Conservation (phyloP, 2,797 vertebrate species). For the Serranus cabrilla region DNA sequence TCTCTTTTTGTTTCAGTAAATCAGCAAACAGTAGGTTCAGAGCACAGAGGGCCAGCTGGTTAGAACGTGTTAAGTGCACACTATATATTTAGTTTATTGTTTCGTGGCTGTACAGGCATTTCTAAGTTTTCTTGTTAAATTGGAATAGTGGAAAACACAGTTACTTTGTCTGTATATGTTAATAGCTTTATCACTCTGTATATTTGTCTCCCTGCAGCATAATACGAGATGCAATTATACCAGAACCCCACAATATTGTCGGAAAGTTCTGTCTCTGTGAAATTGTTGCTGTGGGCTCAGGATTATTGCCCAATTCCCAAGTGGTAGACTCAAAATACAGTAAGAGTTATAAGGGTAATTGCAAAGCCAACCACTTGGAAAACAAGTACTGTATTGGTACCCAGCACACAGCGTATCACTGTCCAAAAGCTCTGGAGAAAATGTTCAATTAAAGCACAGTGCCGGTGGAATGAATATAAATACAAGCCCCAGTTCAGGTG, state of each 20-base stretch:
- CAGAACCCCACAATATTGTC: conserved; percentile 62
- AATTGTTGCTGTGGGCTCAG: conserved; percentile 73
- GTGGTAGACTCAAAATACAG: conserved; percentile 75
- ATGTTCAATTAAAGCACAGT: conserved; percentile 71
- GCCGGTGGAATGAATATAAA: conserved; percentile 56
- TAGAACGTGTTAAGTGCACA: background rate
- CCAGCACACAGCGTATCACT: conserved; percentile 54
- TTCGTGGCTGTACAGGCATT: background rate
- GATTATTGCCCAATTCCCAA: conserved; percentile 78
- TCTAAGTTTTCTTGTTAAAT: conserved; percentile 27
- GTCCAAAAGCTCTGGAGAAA: conserved; percentile 66
- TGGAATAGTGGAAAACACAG: conserved; percentile 41
- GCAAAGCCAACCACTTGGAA: conserved; percentile 81
- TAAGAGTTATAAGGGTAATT: conserved; percentile 79
- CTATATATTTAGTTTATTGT: conserved; percentile 10
- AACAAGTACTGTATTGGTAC: conserved; percentile 71
- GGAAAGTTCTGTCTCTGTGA: conserved; percentile 69
- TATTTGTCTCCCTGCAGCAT: conserved; percentile 64
- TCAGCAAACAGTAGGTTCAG: background rate
- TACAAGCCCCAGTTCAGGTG: conserved; percentile 40
- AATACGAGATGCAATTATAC: conserved; percentile 74
- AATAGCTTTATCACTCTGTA: conserved; percentile 57
- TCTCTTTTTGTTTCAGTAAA: conserved; percentile 19
- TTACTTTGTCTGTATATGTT: conserved; percentile 54
- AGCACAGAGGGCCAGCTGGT: conserved; percentile 19